Evolutionary conservation across 2,797 vertebrate genomes (phyloP).

Genomic region (Phrynocephalus guinanensis): DNA sequence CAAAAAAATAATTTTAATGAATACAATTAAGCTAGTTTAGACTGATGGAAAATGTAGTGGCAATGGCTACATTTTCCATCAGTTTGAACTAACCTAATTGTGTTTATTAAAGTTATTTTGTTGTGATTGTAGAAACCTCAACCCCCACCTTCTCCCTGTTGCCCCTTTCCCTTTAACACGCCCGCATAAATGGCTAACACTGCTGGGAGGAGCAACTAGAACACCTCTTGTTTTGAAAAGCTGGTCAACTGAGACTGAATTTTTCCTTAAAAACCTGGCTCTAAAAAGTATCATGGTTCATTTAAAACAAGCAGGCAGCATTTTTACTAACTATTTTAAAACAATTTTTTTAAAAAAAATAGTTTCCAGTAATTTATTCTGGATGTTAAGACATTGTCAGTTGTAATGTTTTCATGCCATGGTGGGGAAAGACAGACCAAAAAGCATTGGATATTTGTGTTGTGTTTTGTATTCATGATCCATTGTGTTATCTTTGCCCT

Average conservation of each 20-base stretch:
- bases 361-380: constrained; percentile 53
- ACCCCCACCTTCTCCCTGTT: no score
- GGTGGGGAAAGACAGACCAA: constrained; percentile 35
- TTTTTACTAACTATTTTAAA: neutral
- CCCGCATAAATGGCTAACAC: neutral
- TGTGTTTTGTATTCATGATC: neutral
- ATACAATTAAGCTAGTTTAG: constrained; percentile 54
- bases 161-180: no score
- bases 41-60: constrained; percentile 60
- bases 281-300: constrained; percentile 53
- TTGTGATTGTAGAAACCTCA: no score
- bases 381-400: constrained; percentile 8
- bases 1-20: constrained; percentile 52
- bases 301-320: constrained; percentile 14
- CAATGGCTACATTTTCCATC: constrained; percentile 8
- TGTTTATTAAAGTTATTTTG: no score
- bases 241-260: constrained; percentile 55
- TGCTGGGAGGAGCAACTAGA: neutral
- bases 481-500: neutral
- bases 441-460: neutral
- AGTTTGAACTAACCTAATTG: no score
- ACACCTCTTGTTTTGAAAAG: constrained; percentile 44
- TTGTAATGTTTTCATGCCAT: constrained; percentile 6
- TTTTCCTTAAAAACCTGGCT: constrained; percentile 46
- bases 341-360: neutral